A percentile compares a stretch with the other conserved stretches of the same genome.
These are phyloP conservation scores for Elephantulus edwardii DNA, from an alignment of 2,113 vertebrate genomes.

Conservation along the genomic window DNA sequence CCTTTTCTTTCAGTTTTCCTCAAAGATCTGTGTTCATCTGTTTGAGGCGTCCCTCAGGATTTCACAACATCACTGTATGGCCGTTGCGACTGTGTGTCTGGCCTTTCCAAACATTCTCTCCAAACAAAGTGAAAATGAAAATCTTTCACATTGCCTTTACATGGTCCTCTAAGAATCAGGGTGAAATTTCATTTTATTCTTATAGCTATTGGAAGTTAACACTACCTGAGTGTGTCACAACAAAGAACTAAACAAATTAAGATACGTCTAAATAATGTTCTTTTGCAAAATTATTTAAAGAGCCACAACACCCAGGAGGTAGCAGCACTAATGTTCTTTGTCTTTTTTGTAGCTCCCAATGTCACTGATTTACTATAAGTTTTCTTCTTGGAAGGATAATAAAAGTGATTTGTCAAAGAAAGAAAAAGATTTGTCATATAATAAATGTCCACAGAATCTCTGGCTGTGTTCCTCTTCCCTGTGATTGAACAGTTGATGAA, in stretches of 20 bases:
- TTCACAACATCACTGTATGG: neutral
- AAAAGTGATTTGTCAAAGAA: no score
- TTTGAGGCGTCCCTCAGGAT: neutral
- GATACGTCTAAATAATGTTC: neutral
- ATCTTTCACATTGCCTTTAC: neutral
- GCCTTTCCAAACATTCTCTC: neutral
- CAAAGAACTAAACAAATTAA: neutral
- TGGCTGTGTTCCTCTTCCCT: no score
- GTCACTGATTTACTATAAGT: no score
- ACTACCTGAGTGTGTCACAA: neutral
- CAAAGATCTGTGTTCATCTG: neutral
- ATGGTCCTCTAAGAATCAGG: neutral
- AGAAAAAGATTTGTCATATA: no score
- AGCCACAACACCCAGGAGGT: no score
- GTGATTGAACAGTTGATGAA: no score
- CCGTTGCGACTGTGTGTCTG: neutral
- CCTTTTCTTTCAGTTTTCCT: neutral
- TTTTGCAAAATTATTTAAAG: neutral
- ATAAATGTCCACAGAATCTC: no score
- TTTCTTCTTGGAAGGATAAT: no score
- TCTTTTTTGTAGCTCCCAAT: no score
- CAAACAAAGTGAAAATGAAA: neutral
- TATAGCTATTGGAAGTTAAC: neutral
- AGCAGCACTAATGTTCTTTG: no score
- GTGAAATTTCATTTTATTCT: neutral